Base-by-base conservation (phyloP, 2,113 vertebrate species). In the Prochilodus magdalenae region DNA sequence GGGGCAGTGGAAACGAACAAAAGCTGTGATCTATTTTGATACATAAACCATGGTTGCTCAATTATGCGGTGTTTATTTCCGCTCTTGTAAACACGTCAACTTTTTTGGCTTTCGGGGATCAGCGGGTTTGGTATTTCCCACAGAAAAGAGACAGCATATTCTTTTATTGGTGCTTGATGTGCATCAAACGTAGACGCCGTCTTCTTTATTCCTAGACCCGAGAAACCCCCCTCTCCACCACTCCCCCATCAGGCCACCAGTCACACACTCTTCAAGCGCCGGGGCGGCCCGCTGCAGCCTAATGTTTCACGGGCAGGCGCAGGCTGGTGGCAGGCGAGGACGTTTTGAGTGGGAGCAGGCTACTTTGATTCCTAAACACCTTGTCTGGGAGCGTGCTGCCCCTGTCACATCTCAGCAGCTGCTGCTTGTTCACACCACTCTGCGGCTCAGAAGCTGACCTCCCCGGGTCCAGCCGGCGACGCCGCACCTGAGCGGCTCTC, bases 371-470 rank as follows among this genome's bases (percentile, higher is more conserved):
- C 73, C 73, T 85, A 86, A 90, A 92, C 91, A 89, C 86, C 88
- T 87, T 87, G 87, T 91, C 90, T 84, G 7, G 29, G 18, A 75
- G 81, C 81, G 80, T 77, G 77, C 73, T 40, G 75, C 12, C 83
- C 75, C 83, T 73, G 33, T 87, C 92, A 89, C 90, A 70, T 88
- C 73, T 79, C 82, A 86, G 83, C 92, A 92, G 92, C 90, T 92
- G 92, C 89, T 87, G 83, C 87, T 87, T 91, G 91, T 93, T 93
- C 89, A 80, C 88, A 82, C 88, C 77, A 76, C 60, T 79, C 77
- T 86, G 65, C 60, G 84, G 62, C 60, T 76, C 69, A 75, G 59
- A 26, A 67, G 33, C 77, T 73, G 81, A 87, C 86, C 87, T 63
- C 73, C 36, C 75, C 18, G 40, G 44, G 71, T 83, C 80, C 62